Percentiles rank a stretch among this genome's conserved stretches.
These are phyloP conservation scores for Furcula furcula DNA, from an alignment of 2,888 invertebrate species.

Conservation along the genomic window DNA sequence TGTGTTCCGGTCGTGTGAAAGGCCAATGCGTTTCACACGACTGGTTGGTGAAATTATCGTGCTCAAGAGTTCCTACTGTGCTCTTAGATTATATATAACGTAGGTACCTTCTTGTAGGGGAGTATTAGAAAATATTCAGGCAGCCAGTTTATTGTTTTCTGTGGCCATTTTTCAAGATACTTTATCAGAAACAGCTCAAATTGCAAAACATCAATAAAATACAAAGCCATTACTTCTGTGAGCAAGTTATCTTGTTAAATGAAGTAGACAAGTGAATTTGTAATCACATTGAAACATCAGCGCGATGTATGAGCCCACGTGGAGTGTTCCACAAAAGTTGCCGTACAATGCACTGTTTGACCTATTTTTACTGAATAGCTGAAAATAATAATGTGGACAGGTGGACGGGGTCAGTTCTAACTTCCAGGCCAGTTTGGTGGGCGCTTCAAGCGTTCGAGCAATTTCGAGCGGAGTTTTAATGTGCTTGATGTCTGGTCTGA, in stretches of 20 bases:
- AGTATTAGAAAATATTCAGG: too few species aligned
- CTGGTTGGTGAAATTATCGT: too few species aligned
- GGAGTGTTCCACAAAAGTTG: slow-evolving; percentile 11
- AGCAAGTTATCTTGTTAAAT: not conserved
- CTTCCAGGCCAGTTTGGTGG: slow-evolving; percentile 22
- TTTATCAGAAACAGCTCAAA: too few species aligned
- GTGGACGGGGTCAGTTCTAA: slow-evolving; percentile 4
- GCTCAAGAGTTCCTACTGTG: too few species aligned
- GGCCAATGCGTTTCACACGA: too few species aligned
- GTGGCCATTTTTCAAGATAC: too few species aligned
- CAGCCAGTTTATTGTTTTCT: too few species aligned
- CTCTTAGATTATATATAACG: too few species aligned
- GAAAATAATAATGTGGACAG: slow-evolving; percentile 18
- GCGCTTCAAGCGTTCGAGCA: slow-evolving; percentile 15
- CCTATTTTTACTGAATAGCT: slow-evolving; percentile 19
- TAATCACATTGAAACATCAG: slow-evolving; percentile 22
- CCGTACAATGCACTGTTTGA: slow-evolving; percentile 15
- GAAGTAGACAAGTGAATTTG: not conserved
- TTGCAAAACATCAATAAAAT: too few species aligned
- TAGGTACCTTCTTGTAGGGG: too few species aligned
- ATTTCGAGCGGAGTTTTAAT: slow-evolving; percentile 9
- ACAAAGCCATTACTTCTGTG: not conserved
- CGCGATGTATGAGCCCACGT: not conserved
- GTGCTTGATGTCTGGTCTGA: not conserved
- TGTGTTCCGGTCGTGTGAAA: too few species aligned